These are phyloP conservation scores for Nesoenas mayeri DNA, from an alignment of 2,113 vertebrate species.

Conservation along the genomic window DNA sequence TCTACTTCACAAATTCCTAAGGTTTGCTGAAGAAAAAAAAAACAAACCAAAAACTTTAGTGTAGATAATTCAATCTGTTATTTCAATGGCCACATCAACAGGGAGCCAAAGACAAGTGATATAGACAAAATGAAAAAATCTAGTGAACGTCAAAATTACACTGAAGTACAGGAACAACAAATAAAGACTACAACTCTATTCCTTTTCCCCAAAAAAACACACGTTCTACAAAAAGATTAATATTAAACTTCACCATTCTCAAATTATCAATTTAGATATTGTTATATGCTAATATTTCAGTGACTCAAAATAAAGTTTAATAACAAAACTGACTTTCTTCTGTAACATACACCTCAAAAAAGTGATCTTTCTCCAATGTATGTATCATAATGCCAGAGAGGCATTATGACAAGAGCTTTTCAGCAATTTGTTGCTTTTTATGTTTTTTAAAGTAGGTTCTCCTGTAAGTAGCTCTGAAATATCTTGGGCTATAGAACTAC, in stretches of 20 bases:
- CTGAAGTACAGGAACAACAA: neutral
- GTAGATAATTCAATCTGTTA: neutral
- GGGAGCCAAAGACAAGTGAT: neutral
- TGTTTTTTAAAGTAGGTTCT: neutral
- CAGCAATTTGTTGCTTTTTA: neutral
- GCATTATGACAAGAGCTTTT: fast-evolving
- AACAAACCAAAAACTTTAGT: neutral
- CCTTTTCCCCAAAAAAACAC: neutral
- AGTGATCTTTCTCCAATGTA: neutral
- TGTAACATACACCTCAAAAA: fast-evolving
- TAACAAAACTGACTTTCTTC: neutral
- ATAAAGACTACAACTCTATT: neutral
- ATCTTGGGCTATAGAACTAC: neutral
- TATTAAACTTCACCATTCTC: neutral
- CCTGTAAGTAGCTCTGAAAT: neutral
- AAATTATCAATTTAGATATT: neutral
- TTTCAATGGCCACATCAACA: neutral
- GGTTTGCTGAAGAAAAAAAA: neutral
- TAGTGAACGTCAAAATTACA: neutral
- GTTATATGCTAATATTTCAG: neutral
- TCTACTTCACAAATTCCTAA: neutral
- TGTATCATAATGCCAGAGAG: fast-evolving
- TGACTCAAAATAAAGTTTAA: neutral
- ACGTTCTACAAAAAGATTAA: neutral
- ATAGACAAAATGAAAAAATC: neutral